These are phyloP conservation scores for Malurus elegans DNA, from an alignment of 2,113 vertebrate species.

Conservation along the genomic window DNA sequence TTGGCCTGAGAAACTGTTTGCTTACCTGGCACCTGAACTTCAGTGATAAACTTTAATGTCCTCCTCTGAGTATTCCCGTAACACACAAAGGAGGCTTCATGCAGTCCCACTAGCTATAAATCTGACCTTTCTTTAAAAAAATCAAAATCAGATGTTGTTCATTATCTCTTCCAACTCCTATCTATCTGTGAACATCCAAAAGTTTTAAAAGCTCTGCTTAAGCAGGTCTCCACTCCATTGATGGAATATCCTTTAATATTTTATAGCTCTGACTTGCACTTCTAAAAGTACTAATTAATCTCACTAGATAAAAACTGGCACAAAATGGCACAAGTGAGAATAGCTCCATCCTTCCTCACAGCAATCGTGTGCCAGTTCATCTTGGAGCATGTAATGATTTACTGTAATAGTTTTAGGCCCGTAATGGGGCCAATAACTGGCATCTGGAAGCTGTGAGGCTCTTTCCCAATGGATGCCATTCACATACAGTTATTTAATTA, in stretches of 20 bases:
- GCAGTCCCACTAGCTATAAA: neutral
- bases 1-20: conserved; percentile 52
- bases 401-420: conserved; percentile 60
- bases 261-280: conserved; percentile 62
- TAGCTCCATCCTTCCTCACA: conserved; percentile 49
- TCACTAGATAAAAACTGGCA: conserved; percentile 70
- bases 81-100: neutral
- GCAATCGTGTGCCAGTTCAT: conserved; percentile 50
- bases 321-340: conserved; percentile 57
- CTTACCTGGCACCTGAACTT: conserved; percentile 59
- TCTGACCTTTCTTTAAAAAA: neutral
- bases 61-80: neutral
- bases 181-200: neutral
- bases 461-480: conserved; percentile 63
- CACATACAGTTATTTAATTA: conserved; percentile 71
- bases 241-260: conserved; percentile 55
- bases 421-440: conserved; percentile 60
- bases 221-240: conserved; percentile 3
- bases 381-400: conserved; percentile 58
- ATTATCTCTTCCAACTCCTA: neutral
- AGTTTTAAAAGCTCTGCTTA: conserved; percentile 33
- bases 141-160: conserved; percentile 10
- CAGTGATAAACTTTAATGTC: conserved; percentile 45
- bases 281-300: conserved; percentile 74
- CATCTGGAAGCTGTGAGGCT: conserved; percentile 69